These are phyloP conservation scores for Drepana falcataria DNA, from an alignment of 2,888 invertebrate genomes.

Conservation along the genomic window DNA sequence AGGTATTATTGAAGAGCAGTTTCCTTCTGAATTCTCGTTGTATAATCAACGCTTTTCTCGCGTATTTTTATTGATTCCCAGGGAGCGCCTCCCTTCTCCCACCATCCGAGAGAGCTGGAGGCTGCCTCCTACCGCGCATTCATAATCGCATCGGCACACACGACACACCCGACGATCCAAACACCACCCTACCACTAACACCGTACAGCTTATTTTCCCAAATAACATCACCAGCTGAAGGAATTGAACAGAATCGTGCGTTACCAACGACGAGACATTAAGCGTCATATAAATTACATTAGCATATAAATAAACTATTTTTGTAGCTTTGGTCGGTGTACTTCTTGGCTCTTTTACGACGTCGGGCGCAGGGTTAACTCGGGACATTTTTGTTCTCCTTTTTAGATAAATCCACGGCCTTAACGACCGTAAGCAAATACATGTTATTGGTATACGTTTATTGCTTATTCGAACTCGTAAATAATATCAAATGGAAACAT, in stretches of 20 bases:
- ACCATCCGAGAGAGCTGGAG: constrained; percentile 61
- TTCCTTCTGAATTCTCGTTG: constrained; percentile 67
- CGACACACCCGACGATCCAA: constrained; percentile 42
- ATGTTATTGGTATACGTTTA: constrained; percentile 74
- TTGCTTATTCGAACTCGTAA: constrained; percentile 74
- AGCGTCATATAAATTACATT: constrained; percentile 79
- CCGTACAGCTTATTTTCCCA: constrained; percentile 43
- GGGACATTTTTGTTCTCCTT: constrained; percentile 73
- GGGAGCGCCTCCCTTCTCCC: constrained; percentile 48
- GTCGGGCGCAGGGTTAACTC: constrained; percentile 59
- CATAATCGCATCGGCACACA: constrained; percentile 76
- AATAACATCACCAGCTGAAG: constrained; percentile 34
- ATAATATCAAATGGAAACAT: constrained; percentile 67
- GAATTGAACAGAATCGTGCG: constrained; percentile 75
- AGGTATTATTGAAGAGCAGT: constrained; percentile 58
- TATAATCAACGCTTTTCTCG: constrained; percentile 77
- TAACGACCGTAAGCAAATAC: constrained; percentile 76
- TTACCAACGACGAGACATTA: constrained; percentile 77
- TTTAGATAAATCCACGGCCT: constrained; percentile 75
- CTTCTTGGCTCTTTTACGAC: constrained; percentile 70
- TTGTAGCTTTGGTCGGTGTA: constrained; percentile 60
- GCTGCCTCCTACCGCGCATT: constrained; percentile 77
- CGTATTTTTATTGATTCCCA: constrained; percentile 78
- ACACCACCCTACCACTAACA: constrained; percentile 46
- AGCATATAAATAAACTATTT: constrained; percentile 79